Evolutionary conservation across 2,797 vertebrate species (phyloP).

Genomic region (Eleutherodactylus coqui): DNA sequence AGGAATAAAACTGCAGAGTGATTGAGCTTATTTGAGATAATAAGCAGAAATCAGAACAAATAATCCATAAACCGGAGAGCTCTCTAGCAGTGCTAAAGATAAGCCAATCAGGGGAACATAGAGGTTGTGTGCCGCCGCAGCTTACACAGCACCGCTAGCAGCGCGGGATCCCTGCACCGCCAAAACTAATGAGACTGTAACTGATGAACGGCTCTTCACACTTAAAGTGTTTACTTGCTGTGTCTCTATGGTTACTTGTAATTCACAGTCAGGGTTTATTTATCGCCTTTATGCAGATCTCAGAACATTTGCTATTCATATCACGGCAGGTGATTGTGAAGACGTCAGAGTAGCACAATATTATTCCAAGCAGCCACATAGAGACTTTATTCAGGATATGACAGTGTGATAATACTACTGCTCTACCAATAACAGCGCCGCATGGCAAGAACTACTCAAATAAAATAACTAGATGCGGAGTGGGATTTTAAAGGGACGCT

Average conservation of each 20-base stretch:
- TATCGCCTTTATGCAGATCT: constrained; percentile 20
- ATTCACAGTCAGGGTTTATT: constrained; percentile 7
- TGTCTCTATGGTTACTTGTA: constrained; percentile 7
- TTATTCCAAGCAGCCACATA: not conserved
- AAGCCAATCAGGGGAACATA: not conserved
- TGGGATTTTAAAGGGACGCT: too few species aligned
- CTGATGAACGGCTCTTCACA: not conserved
- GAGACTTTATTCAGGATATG: not conserved
- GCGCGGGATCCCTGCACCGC: not conserved
- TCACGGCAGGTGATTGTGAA: constrained; percentile 15
- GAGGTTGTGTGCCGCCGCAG: not conserved
- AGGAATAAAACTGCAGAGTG: not conserved
- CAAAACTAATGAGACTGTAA: not conserved
- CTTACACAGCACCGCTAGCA: not conserved
- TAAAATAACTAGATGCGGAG: too few species aligned
- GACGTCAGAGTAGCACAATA: not conserved
- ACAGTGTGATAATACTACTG: not conserved
- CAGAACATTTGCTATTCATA: not conserved
- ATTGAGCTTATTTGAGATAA: constrained; percentile 1
- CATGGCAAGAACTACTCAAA: not conserved
- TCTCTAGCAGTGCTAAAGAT: not conserved
- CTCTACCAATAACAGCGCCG: not conserved
- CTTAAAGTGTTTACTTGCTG: constrained; percentile 18
- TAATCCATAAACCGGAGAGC: not conserved
- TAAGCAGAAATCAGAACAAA: not conserved